Evolutionary conservation across 2,888 invertebrate species (phyloP), one percentile per base, ranked within the genome.

Genomic region (Brachyopa scutellaris): DNA sequence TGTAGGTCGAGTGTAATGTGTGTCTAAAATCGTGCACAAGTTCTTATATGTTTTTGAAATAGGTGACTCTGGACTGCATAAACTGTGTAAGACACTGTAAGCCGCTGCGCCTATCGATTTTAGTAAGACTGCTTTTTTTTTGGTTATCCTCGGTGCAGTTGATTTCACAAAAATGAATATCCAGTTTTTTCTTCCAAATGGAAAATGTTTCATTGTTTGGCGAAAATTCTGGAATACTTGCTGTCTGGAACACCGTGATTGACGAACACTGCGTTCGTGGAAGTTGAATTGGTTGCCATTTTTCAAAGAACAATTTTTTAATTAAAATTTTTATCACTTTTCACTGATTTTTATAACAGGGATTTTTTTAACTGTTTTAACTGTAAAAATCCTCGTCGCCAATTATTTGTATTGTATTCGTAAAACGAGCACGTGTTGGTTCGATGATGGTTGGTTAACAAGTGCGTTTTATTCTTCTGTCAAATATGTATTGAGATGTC

Each of bases 101-200:
- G 51, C 21, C 7, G 17, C 11, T 51, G 64, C 21, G 11, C 64
- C 64, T 2, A 62, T 13, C 4, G 47, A 47, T 33, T 62, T 62
- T 4, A 61, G 26, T 19, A 62, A 49, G 26, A 36, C 33, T 15
- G 51, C 49, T 19, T 64, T 38, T 38, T 51, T 51, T 38, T 38
- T 64, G 21, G 26, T 47, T 64, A 29, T 64, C 51, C 1, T 38
- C 51, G 2, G 40, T 51, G 8, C 51, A 64, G 7, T 36, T 23
- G 0, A 42, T 51, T 29, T 64, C 29, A 26, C 51, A 38, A 51
- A 51, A 64, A 17, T 64, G 40, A 9, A 64, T 64, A 1, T 64
- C 64, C 29, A 64, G 2, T 8, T 51, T 38, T 9, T 64, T 40
- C 31, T 38, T 36, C 64, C 64, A 64, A 17, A 64, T 51, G 2